phyloP scores from a whole-genome alignment of 2,113 vertebrate species.

The Tetraodon nigroviridis region DNA sequence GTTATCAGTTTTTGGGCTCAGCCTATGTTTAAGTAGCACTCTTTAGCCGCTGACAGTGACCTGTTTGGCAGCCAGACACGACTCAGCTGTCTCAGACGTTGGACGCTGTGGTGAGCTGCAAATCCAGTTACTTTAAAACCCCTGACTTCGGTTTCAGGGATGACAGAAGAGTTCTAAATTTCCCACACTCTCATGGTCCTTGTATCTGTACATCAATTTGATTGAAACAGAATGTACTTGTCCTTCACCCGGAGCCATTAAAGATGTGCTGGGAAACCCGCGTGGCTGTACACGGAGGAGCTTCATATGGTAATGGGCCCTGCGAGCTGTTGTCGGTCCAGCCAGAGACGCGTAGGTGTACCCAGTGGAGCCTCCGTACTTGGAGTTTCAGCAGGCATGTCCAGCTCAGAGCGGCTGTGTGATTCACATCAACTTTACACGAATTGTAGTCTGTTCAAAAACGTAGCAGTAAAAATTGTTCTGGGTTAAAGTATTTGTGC shows the following conservation, averaged over 20 bases:
- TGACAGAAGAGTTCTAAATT: slow-evolving; percentile 23
- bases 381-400: too few species aligned
- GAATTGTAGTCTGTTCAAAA: too few species aligned
- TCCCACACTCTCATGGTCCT: neutral
- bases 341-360: neutral
- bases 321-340: slow-evolving; percentile 3
- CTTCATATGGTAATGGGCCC: slow-evolving; percentile 5
- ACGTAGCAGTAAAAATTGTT: too few species aligned
- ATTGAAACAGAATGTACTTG: slow-evolving; percentile 2
- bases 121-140: slow-evolving; percentile 37
- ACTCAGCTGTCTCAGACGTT: slow-evolving; percentile 30
- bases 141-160: slow-evolving; percentile 20
- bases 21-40: slow-evolving; percentile 59
- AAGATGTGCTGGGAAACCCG: slow-evolving; percentile 11
- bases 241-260: slow-evolving; percentile 3
- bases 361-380: too few species aligned
- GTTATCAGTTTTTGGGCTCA: slow-evolving; percentile 52
- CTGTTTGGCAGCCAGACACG: slow-evolving; percentile 57
- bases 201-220: slow-evolving; percentile 1
- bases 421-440: too few species aligned
- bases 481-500: too few species aligned
- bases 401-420: too few species aligned
- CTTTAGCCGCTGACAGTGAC: slow-evolving; percentile 52
- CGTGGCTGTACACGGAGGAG: slow-evolving; percentile 7
- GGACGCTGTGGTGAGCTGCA: slow-evolving; percentile 37